These are phyloP conservation scores for Trichechus manatus DNA, from an alignment of 2,113 vertebrate genomes.

Conservation along the genomic window DNA sequence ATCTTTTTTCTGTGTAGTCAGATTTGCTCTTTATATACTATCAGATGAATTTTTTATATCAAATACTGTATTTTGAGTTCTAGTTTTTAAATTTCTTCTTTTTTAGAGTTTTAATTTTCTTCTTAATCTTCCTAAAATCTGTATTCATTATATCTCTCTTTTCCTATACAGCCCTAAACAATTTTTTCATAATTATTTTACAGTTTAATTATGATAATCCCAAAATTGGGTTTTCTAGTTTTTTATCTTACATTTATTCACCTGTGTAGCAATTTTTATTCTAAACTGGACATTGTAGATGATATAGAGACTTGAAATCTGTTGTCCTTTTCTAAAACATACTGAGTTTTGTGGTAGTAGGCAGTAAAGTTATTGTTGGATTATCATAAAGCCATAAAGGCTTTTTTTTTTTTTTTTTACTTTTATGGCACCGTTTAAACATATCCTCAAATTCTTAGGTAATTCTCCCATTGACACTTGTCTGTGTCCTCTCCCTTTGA, in stretches of 20 bases:
- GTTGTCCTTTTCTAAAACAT: not conserved
- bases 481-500: not conserved
- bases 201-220: not conserved
- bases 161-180: not conserved
- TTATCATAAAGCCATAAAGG: not conserved
- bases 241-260: not conserved
- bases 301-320: not conserved
- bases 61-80: not conserved
- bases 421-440: not conserved
- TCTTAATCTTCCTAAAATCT: not conserved
- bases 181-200: not conserved
- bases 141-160: not conserved
- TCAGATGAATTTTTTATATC: not conserved
- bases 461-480: not conserved
- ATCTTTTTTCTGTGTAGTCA: not conserved
- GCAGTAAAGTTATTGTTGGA: not conserved
- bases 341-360: not conserved
- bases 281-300: not conserved
- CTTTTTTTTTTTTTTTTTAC: not conserved
- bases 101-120: not conserved
- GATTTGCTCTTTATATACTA: not conserved
- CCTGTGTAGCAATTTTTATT: not conserved
- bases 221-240: not conserved
- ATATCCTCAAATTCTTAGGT: not conserved
- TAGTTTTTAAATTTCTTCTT: not conserved